Evolutionary conservation across 2,888 invertebrate species (phyloP), one percentile per base, ranked within the genome.

Genomic region (Apodemia mormo): DNA sequence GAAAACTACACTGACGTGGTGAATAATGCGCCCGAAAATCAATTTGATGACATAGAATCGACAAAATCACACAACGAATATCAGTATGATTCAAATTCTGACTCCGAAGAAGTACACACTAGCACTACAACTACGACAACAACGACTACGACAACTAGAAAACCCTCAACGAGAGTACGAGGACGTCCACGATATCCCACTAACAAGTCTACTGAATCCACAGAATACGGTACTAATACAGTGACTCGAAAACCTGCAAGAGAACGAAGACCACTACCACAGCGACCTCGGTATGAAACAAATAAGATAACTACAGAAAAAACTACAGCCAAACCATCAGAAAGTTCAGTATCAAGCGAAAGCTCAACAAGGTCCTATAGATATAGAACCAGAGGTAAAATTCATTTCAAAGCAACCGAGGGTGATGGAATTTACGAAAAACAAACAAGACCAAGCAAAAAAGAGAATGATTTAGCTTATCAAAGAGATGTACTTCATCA

Each of bases 401-500:
- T 93, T 5, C 94, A 95, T 71, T 95, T 87, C 76, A 94, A 89
- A 76, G 81, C 88, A 9, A 79, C 86, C 9, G 93, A 94, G 52
- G 85, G 82, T 69, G 90, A 93, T 65, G 90, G 88, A 8, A 75
- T 77, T 72, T 85, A 85, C 72, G 85, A 87, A 56, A 86, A 80
- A 68, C 86, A 79, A 77, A 77, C 79, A 65, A 88, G 84, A 71
- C 80, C 81, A 37, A 80, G 76, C 22, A 81, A 72, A 14, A 90
- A 89, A 76, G 87, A 90, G 74, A 79, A 85, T 71, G 93, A 93
- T 71, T 80, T 95, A 73, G 95, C 95, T 2, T 95, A 95, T 75
- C 95, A 95, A 82, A 89, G 95, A 73, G 95, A 95, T 79, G 93
- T 95, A 2, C 80, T 95, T 6, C 95, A 95, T 76, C 95, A 95